Evolutionary conservation across 2,888 invertebrate genomes (phyloP), one percentile per base, ranked within the genome.

Genomic region (Reticulitermes lucifugus): DNA sequence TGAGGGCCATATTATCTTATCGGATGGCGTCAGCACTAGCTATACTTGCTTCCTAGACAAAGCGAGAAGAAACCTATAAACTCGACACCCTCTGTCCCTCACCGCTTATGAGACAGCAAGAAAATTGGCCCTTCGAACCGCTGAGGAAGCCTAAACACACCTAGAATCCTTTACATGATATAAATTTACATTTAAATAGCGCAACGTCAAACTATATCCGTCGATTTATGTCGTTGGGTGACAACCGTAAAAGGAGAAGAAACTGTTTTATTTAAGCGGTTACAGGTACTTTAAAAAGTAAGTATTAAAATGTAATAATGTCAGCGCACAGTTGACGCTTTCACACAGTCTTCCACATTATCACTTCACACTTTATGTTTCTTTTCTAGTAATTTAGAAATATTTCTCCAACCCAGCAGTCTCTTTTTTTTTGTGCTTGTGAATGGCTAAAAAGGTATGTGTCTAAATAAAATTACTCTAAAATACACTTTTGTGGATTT

Each of bases 161-260:
- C 25, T n/a, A 65, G 12, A 65, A 65, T 65, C 25, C 6, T n/a
- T 65, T n/a, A 12, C 65, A 25, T n/a, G 0, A 65, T 65, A 65
- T 65, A 65, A 65, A 65, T 65, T 65, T 65, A 65, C n/a, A 65
- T 65, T 65, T n/a, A 65, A 25, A 65, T 65, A 65, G 65, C 25
- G n/a, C 10, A 7, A 65, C 25, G 65, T n/a, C 65, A n/a, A 65
- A 25, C 25, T 65, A 65, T 65, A 65, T 12, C 65, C n/a, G 25
- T 25, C 65, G 25, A 65, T n/a, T 65, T 65, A n/a, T 12, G n/a
- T 65, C 65, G 65, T 65, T 7, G 65, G n/a, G 25, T 65, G 65
- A n/a, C 65, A 65, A 65, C 65, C 25, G 12, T n/a, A 12, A 65
- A 65, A 65, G 65, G 5, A 55, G 55, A 55, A 18, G 55, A 18